Evolutionary conservation across 2,113 vertebrate species (phyloP).

Genomic region (Tyrannus savana): DNA sequence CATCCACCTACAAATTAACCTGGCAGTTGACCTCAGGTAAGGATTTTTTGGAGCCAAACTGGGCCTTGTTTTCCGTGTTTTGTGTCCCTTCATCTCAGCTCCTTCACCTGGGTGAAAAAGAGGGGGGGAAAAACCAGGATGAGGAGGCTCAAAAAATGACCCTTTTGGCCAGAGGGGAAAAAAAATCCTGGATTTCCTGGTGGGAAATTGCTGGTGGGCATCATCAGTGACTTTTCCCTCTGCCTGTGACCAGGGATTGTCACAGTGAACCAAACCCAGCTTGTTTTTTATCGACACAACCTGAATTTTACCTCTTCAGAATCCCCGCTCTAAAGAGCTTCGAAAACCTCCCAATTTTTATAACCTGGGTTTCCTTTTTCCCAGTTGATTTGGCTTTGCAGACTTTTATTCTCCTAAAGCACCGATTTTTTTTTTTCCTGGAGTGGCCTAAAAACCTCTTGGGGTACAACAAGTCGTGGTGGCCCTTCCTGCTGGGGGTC

Average conservation of each 20-base stretch:
- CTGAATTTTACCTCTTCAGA: background rate
- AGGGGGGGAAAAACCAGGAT: background rate
- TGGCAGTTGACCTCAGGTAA: conserved; percentile 87
- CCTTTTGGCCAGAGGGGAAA: too few relatives aligned
- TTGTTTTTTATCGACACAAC: background rate
- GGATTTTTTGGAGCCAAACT: too few relatives aligned
- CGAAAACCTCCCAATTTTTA: background rate
- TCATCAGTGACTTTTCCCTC: too few relatives aligned
- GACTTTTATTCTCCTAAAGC: background rate
- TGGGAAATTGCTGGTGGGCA: too few relatives aligned
- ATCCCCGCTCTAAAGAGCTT: background rate
- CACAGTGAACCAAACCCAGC: too few relatives aligned
- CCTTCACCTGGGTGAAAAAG: background rate
- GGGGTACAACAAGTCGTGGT: background rate
- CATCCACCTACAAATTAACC: conserved; percentile 76
- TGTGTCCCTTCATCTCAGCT: background rate
- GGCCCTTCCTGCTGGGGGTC: background rate
- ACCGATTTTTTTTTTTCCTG: background rate
- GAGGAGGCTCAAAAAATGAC: background rate
- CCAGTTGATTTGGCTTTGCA: background rate
- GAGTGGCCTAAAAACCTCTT: background rate
- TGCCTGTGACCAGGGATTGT: too few relatives aligned
- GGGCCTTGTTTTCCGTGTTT: too few relatives aligned
- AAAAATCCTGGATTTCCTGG: too few relatives aligned
- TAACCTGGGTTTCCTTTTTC: background rate